These are phyloP conservation scores for Scomber colias DNA, from an alignment of 2,113 vertebrate genomes.

Conservation along the genomic window DNA sequence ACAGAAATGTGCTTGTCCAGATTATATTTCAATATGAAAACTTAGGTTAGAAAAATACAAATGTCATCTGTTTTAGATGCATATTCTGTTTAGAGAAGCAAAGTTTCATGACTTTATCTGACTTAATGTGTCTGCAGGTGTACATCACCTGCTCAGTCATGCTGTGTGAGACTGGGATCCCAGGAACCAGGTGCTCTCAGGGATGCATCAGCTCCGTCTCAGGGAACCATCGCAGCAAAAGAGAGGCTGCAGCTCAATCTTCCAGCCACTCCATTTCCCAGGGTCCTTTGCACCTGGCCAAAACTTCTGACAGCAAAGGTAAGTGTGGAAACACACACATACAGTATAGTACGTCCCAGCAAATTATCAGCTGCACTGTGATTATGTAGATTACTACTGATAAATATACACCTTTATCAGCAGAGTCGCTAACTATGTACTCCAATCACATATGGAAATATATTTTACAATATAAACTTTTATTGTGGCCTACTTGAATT, in stretches of 20 bases:
- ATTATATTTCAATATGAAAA: too few relatives aligned
- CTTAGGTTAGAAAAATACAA: too few relatives aligned
- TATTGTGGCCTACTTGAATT: background rate
- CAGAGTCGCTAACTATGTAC: too few relatives aligned
- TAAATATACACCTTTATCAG: too few relatives aligned
- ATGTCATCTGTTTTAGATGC: too few relatives aligned
- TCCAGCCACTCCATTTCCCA: background rate
- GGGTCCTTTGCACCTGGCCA: conserved; percentile 48
- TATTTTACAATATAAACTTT: too few relatives aligned
- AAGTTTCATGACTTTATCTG: too few relatives aligned
- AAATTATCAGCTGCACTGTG: background rate
- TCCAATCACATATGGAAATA: too few relatives aligned
- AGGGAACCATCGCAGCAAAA: conserved; percentile 8
- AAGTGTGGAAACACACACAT: background rate
- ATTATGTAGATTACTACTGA: background rate
- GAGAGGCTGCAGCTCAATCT: conserved; percentile 21
- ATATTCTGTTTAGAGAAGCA: too few relatives aligned
- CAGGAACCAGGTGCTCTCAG: conserved; percentile 60
- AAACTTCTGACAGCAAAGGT: conserved; percentile 15
- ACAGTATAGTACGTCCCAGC: too few relatives aligned
- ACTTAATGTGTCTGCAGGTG: conserved; percentile 51
- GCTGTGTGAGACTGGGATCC: background rate
- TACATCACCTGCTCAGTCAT: conserved; percentile 14
- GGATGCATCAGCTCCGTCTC: conserved; percentile 55
- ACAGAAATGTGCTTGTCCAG: too few relatives aligned